Conservation (phyloP, 2,797 vertebrate species). For the Acanthurus tractus region DNA sequence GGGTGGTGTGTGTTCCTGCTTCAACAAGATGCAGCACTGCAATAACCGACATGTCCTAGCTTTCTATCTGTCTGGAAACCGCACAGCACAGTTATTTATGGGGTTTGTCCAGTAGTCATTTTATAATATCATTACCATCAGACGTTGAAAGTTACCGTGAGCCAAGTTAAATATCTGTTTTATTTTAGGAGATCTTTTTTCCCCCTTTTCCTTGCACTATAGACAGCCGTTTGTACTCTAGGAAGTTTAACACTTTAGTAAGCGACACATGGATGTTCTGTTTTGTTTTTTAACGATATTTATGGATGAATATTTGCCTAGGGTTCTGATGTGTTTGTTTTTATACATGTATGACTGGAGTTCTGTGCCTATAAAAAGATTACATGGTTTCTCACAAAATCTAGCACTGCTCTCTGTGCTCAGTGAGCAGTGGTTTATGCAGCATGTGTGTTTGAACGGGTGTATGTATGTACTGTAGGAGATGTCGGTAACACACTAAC, state of each 20-base stretch:
- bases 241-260: slow-evolving; percentile 69
- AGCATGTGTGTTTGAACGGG: slow-evolving; percentile 26
- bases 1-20: slow-evolving; percentile 50
- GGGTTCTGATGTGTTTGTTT: slow-evolving; percentile 61
- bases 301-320: slow-evolving; percentile 62
- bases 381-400: slow-evolving; percentile 34
- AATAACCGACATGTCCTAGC: slow-evolving; percentile 74
- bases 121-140: slow-evolving; percentile 88
- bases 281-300: slow-evolving; percentile 78
- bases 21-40: slow-evolving; percentile 72
- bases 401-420: slow-evolving; percentile 21
- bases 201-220: slow-evolving; percentile 51
- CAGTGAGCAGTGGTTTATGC: neutral
- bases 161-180: slow-evolving; percentile 89
- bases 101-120: slow-evolving; percentile 85
- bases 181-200: slow-evolving; percentile 82
- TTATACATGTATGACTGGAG: slow-evolving; percentile 50
- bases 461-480: neutral
- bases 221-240: slow-evolving; percentile 72
- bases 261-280: slow-evolving; percentile 75
- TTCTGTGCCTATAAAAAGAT: slow-evolving; percentile 44
- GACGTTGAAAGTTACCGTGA: slow-evolving; percentile 73
- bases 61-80: slow-evolving; percentile 83
- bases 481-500: slow-evolving; percentile 3
- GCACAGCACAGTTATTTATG: slow-evolving; percentile 84